Evolutionary conservation across 2,113 vertebrate genomes (phyloP).

Genomic region (Scytalopus superciliaris): DNA sequence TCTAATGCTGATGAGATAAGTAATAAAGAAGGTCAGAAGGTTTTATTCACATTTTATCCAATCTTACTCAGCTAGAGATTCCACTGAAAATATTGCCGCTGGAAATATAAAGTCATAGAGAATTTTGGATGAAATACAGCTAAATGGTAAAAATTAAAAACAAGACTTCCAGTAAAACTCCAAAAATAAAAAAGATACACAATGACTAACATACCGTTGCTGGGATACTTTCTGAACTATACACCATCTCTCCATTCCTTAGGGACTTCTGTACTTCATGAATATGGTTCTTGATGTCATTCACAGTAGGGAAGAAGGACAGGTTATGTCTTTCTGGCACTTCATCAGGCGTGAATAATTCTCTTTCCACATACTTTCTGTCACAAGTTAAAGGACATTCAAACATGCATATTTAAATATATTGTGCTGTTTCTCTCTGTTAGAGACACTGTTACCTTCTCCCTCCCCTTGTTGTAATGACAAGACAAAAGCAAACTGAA

Average conservation of each 20-base stretch:
- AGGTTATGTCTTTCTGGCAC: slow-evolving; percentile 87
- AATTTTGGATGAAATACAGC: background rate
- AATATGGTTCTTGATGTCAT: slow-evolving; percentile 89
- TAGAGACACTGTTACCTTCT: background rate
- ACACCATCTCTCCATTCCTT: slow-evolving; percentile 68
- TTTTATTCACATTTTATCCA: slow-evolving; percentile 3
- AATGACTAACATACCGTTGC: slow-evolving; percentile 66
- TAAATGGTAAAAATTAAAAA: background rate
- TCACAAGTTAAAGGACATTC: slow-evolving; percentile 37
- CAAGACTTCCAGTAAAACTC: background rate
- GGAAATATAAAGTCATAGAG: background rate
- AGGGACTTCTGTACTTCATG: slow-evolving; percentile 83
- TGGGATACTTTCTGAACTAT: slow-evolving; percentile 71
- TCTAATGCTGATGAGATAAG: background rate
- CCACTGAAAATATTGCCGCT: background rate
- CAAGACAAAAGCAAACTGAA: background rate
- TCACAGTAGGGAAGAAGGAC: slow-evolving; percentile 87
- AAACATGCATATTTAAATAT: background rate
- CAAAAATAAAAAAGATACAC: background rate
- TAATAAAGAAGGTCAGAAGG: background rate
- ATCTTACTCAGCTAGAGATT: background rate
- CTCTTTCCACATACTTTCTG: slow-evolving; percentile 87
- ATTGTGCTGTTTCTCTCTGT: background rate
- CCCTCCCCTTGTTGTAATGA: background rate
- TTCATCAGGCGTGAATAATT: slow-evolving; percentile 83